Conservation (phyloP, 2,888 invertebrate species). For the Chrysotoxum bicinctum region DNA sequence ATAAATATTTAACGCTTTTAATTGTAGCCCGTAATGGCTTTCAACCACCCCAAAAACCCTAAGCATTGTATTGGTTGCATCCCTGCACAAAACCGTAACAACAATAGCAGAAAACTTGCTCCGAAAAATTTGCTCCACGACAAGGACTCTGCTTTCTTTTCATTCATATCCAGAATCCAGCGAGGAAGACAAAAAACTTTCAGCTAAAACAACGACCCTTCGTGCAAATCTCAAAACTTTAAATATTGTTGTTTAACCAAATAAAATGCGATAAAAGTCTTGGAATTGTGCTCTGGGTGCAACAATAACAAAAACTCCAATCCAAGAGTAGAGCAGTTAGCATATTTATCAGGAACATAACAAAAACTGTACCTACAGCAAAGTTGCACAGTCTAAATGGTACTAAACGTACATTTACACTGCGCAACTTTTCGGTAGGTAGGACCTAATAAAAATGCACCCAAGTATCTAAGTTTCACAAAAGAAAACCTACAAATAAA, state of each 20-base stretch:
- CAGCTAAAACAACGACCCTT: conserved; percentile 17
- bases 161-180: conserved; percentile 11
- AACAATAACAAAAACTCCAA: not conserved
- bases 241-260: conserved; percentile 58
- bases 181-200: conserved; percentile 35
- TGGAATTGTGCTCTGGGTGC: conserved; percentile 25
- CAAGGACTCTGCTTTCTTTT: not conserved
- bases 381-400: conserved; percentile 33
- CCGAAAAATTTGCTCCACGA: conserved; percentile 3
- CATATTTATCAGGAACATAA: conserved; percentile 24
- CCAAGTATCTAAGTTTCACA: not conserved
- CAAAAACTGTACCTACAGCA: conserved; percentile 1
- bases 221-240: conserved; percentile 48
- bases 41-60: not conserved
- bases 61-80: conserved; percentile 27
- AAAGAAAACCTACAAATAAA: not conserved
- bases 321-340: conserved; percentile 1
- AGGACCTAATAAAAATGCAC: conserved; percentile 5
- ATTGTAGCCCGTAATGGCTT: conserved; percentile 63
- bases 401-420: conserved; percentile 11
- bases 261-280: conserved; percentile 61
- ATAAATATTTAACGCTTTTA: conserved; percentile 68
- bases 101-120: conserved; percentile 42
- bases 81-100: conserved; percentile 22
- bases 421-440: conserved; percentile 8